Percentiles rank a stretch among this genome's conserved stretches.
Evolutionary conservation across 1,140 invertebrate genomes (phyloP).

Genomic region (Oedothorax gibbosus): DNA sequence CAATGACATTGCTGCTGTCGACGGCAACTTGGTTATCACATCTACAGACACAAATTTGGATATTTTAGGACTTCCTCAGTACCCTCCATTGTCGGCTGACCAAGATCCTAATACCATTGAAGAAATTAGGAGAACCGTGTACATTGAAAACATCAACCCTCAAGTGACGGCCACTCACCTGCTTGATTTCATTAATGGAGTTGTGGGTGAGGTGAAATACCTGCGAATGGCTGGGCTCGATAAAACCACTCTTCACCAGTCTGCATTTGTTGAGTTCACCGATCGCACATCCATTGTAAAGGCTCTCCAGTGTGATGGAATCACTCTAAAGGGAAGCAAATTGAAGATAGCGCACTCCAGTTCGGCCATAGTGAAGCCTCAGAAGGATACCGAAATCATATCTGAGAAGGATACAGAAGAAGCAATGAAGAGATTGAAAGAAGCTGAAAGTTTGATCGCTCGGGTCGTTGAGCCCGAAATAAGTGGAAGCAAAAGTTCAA

Average conservation of each 20-base stretch:
- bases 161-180: slow-evolving; percentile 48
- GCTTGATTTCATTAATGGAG: slow-evolving; percentile 80
- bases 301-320: slow-evolving; percentile 87
- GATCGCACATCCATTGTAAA: slow-evolving; percentile 89
- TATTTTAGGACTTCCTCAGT: slow-evolving; percentile 85
- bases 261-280: slow-evolving; percentile 93
- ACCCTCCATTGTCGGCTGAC: slow-evolving; percentile 91
- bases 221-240: slow-evolving; percentile 89
- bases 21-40: slow-evolving; percentile 84
- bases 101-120: slow-evolving; percentile 93
- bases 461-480: slow-evolving; percentile 85
- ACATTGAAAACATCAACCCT: slow-evolving; percentile 78
- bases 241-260: slow-evolving; percentile 73
- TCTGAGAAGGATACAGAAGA: slow-evolving; percentile 96
- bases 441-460: slow-evolving; percentile 93
- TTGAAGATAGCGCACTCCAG: slow-evolving; percentile 86
- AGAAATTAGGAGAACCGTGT: slow-evolving; percentile 92
- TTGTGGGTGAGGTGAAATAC: slow-evolving; percentile 93
- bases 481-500: slow-evolving; percentile 22
- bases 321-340: slow-evolving; percentile 75
- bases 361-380: slow-evolving; percentile 90
- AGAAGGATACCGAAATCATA: slow-evolving; percentile 93
- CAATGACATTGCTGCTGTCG: slow-evolving; percentile 79
- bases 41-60: slow-evolving; percentile 92
- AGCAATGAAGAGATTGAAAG: slow-evolving; percentile 95